Conservation (phyloP, 2,797 vertebrate species). For the Schizothorax lantsangensis region DNA sequence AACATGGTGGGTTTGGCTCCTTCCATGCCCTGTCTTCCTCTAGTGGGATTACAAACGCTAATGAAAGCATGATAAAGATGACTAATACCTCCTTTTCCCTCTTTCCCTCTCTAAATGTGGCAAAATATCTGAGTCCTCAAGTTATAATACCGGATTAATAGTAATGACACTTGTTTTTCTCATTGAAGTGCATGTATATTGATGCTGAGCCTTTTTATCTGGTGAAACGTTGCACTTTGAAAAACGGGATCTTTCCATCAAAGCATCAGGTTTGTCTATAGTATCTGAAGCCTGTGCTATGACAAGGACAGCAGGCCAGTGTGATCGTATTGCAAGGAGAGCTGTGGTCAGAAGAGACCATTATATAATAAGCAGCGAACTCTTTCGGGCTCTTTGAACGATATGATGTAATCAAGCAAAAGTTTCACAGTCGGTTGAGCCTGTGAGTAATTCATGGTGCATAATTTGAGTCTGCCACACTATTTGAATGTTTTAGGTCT, state of each 20-base stretch:
- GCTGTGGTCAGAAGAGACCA: conserved; percentile 16
- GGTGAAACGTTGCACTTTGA: not conserved
- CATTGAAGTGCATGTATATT: conserved; percentile 18
- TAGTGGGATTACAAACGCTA: conserved; percentile 47
- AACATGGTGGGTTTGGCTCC: conserved; percentile 28
- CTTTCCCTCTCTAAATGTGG: conserved; percentile 16
- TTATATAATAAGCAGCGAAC: conserved; percentile 21
- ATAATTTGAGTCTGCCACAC: conserved; percentile 3
- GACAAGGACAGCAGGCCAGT: not conserved
- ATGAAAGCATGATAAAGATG: conserved; percentile 46
- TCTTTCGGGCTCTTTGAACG: not conserved
- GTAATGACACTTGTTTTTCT: conserved; percentile 40
- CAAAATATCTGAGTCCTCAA: conserved; percentile 49
- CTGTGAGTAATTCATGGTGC: conserved; percentile 9
- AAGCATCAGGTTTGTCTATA: not conserved
- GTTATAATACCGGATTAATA: conserved; percentile 48
- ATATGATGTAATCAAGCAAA: conserved; percentile 37
- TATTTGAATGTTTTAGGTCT: conserved; percentile 32
- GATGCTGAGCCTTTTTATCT: conserved; percentile 23
- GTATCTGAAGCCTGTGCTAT: not conserved
- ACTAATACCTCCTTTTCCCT: conserved; percentile 42
- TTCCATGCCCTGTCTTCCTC: conserved; percentile 40
- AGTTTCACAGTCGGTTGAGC: conserved; percentile 9
- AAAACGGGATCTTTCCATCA: not conserved
- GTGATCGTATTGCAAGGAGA: not conserved